A percentile compares a stretch with the other conserved stretches of the same genome.
phyloP scores from a whole-genome alignment of 2,888 invertebrate species.

The Agrochola lota region DNA sequence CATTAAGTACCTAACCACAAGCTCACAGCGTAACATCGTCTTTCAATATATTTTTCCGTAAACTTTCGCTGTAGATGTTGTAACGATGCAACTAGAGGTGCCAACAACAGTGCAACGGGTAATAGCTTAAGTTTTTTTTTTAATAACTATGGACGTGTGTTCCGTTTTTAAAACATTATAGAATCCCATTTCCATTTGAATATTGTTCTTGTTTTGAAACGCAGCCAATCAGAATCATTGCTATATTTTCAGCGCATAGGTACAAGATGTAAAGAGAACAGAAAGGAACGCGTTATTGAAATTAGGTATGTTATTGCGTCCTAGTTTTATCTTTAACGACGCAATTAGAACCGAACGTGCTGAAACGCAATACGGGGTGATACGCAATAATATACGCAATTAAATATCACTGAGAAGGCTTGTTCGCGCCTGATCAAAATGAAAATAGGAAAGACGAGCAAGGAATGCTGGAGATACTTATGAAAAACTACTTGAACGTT shows the following conservation, averaged over 20 bases:
- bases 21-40: constrained; percentile 12
- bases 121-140: constrained; percentile 38
- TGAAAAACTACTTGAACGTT: constrained; percentile 9
- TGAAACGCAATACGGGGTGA: constrained; percentile 61
- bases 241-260: constrained; percentile 14
- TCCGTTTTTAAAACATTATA: constrained; percentile 22
- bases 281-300: constrained; percentile 40
- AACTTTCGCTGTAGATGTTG: constrained; percentile 37
- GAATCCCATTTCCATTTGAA: constrained; percentile 18
- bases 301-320: constrained; percentile 56
- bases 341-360: constrained; percentile 56
- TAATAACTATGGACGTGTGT: constrained; percentile 22
- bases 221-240: constrained; percentile 27
- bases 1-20: neutral
- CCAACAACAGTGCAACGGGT: constrained; percentile 34
- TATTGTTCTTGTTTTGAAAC: constrained; percentile 16
- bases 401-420: constrained; percentile 59
- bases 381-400: constrained; percentile 60
- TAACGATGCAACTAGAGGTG: constrained; percentile 50
- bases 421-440: constrained; percentile 53
- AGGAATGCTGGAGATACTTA: constrained; percentile 23
- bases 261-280: constrained; percentile 25
- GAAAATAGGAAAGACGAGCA: constrained; percentile 39
- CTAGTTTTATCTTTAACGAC: constrained; percentile 57
- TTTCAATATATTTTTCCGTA: constrained; percentile 44